Base-by-base conservation (phyloP, 2,797 vertebrate species). In the Oreonectes daqikongensis region DNA sequence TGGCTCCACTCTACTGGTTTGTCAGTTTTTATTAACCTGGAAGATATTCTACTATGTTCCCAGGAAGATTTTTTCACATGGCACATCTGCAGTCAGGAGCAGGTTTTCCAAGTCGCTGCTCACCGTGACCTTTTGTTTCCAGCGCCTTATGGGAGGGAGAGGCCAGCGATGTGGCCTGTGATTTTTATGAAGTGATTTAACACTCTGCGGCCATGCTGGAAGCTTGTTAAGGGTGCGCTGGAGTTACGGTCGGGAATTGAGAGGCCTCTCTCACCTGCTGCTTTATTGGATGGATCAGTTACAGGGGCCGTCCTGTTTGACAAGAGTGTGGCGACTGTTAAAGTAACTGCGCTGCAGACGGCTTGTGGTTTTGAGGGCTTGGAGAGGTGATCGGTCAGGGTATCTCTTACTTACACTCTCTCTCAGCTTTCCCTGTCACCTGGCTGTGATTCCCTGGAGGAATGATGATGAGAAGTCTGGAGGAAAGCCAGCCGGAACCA, bases 111-210 rank as follows among this genome's bases (percentile, higher is more conserved):
- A 74, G 72, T 63, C 46, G 46, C 65, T 8, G 18, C 30, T 75
- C 68, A 59, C 63, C 73, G 35, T 60, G 50, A 65, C 63, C 79
- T 40, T 59, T 65, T 46, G 12, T 78, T 72, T 76, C 76, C 42
- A 57, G 68, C 6, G 15, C 22, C 22, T 70, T 53, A 77, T 32
- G 42, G 40, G 75, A 44, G 18, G 35, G 5, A 40, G 72, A 48
- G 81, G 61, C 66, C 22, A 32, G 44, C 32, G 63, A 72, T 65
- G 71, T 81, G 77, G 71, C 61, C 66, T 75, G 76, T 57, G 71
- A 78, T 65, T 66, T 81, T 82, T 80, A 82, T 77, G 52, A 53
- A 69, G 66, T 70, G 73, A 82, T 83, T 82, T 77, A 80, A 85
- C 73, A 79, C 78, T 53, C 30, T 17, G 61, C 60, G 32, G 67